A percentile compares a stretch with the other conserved stretches of the same genome.
These are phyloP conservation scores for Drusus annulatus DNA, from an alignment of 1,140 invertebrate genomes.

Conservation along the genomic window DNA sequence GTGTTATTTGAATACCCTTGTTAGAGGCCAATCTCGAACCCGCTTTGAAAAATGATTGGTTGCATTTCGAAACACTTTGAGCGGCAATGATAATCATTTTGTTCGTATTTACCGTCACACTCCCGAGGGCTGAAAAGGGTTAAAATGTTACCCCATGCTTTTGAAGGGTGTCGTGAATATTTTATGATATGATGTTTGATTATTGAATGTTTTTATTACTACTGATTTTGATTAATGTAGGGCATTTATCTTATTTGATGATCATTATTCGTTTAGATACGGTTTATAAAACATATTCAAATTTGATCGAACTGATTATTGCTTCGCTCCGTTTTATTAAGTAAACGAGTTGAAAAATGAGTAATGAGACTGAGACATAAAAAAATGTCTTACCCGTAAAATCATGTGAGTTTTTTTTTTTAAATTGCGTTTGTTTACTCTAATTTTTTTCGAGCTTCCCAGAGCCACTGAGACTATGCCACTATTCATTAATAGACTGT, in stretches of 20 bases:
- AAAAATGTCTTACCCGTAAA: too few species aligned
- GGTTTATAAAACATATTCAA: too few species aligned
- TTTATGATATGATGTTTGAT: neutral
- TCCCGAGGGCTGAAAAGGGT: conserved; percentile 19
- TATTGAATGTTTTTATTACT: conserved; percentile 26
- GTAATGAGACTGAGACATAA: too few species aligned
- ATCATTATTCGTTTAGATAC: too few species aligned
- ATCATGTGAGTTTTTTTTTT: too few species aligned
- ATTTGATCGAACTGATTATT: too few species aligned
- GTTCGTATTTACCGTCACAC: neutral
- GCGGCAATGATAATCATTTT: conserved; percentile 33
- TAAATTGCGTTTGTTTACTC: too few species aligned
- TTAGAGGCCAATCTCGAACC: conserved; percentile 32
- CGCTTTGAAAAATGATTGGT: conserved; percentile 46
- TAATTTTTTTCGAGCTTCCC: too few species aligned
- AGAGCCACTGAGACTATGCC: too few species aligned
- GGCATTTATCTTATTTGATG: neutral
- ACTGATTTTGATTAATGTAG: neutral
- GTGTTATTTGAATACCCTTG: conserved; percentile 42
- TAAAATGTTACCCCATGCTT: conserved; percentile 11
- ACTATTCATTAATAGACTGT: too few species aligned
- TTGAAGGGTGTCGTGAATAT: conserved; percentile 29
- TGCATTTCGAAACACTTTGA: conserved; percentile 38
- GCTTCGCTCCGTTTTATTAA: too few species aligned
- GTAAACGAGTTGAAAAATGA: too few species aligned